phyloP scores from a whole-genome alignment of 2,888 invertebrate genomes.

The Rhorus exstirpatorius region DNA sequence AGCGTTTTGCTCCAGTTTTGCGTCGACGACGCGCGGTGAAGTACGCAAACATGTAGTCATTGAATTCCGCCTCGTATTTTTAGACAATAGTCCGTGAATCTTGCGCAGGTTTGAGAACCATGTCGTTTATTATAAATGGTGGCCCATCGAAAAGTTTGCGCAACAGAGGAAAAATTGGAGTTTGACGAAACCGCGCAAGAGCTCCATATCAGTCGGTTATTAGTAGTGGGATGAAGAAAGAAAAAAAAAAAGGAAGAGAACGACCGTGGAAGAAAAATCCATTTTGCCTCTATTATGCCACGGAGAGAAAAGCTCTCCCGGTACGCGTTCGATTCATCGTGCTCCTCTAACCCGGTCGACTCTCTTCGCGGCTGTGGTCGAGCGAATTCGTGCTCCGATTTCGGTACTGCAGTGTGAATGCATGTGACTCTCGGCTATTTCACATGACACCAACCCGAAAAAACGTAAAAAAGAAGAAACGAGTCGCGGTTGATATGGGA shows the following conservation, averaged over 20 bases:
- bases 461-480: conserved; percentile 46
- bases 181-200: conserved; percentile 29
- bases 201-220: conserved; percentile 5
- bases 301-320: conserved; percentile 54
- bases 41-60: neutral
- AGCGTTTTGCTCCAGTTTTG: neutral
- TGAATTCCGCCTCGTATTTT: conserved; percentile 7
- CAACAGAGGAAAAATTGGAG: conserved; percentile 28
- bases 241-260: conserved; percentile 19
- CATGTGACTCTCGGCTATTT: conserved; percentile 34
- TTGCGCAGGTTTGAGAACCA: neutral
- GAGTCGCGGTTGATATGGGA: too few relatives aligned
- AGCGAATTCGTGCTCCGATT: conserved; percentile 43
- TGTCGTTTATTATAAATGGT: neutral
- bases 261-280: conserved; percentile 44
- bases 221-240: neutral
- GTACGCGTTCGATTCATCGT: conserved; percentile 58
- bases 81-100: neutral
- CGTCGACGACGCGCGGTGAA: neutral
- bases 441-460: conserved; percentile 24
- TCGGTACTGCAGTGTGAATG: conserved; percentile 48
- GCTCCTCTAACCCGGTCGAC: neutral
- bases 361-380: conserved; percentile 18
- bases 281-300: conserved; percentile 46
- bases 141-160: conserved; percentile 16